A percentile compares a stretch with the other conserved stretches of the same genome.
phyloP scores from a whole-genome alignment of 2,113 vertebrate species.

The Lampris incognitus region DNA sequence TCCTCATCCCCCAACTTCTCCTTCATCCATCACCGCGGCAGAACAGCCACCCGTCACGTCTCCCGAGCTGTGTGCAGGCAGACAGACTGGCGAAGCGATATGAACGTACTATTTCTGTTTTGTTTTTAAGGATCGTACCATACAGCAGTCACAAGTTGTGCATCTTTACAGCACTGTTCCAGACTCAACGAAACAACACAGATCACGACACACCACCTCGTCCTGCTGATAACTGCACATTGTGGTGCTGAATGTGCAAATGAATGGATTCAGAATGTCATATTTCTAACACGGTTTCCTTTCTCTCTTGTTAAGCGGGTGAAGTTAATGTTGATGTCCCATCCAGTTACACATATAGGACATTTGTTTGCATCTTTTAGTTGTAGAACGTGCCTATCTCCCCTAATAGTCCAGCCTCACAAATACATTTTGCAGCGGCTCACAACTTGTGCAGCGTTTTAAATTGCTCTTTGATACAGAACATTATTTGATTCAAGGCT shows the following conservation, averaged over 20 bases:
- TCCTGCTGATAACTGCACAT: too few relatives aligned
- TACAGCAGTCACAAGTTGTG: background rate
- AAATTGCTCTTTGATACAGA: conserved; percentile 6
- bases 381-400: too few relatives aligned
- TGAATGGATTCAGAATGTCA: too few relatives aligned
- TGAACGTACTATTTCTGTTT: background rate
- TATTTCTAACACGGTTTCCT: background rate
- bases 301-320: background rate
- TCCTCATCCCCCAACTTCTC: conserved; percentile 37
- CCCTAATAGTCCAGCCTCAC: background rate
- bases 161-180: background rate
- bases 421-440: background rate
- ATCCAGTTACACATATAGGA: too few relatives aligned
- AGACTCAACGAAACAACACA: background rate
- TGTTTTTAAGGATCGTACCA: background rate
- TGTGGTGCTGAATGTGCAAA: too few relatives aligned
- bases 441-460: conserved; percentile 1
- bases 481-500: conserved; percentile 10
- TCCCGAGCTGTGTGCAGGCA: background rate
- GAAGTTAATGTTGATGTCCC: background rate
- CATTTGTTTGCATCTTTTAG: background rate
- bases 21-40: conserved; percentile 45
- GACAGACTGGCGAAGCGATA: conserved; percentile 23
- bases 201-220: too few relatives aligned
- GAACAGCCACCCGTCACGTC: conserved; percentile 3